Conservation (phyloP, 2,113 vertebrate genomes). For the Sander lucioperca region DNA sequence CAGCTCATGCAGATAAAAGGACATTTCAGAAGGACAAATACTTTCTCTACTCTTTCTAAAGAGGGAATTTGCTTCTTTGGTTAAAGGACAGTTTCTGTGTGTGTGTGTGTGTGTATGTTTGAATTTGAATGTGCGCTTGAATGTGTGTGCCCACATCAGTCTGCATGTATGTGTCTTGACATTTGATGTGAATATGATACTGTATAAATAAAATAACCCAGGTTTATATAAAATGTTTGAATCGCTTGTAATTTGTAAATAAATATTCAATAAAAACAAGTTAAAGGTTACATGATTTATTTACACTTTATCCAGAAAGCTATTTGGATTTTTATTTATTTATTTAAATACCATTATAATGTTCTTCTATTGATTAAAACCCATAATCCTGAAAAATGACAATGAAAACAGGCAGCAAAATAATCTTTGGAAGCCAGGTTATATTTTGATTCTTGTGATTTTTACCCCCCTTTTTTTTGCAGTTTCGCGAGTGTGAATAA, state of each 20-base stretch:
- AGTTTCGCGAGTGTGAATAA: background rate
- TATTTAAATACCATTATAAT: conserved; percentile 9
- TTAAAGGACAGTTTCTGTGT: conserved; percentile 51
- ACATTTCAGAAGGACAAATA: conserved; percentile 49
- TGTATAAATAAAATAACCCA: conserved; percentile 67
- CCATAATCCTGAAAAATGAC: background rate
- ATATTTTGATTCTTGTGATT: conserved; percentile 12
- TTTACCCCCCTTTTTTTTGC: background rate
- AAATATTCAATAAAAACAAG: background rate
- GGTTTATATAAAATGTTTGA: conserved; percentile 59
- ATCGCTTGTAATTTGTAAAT: conserved; percentile 3
- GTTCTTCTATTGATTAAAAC: conserved; percentile 13
- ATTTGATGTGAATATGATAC: conserved; percentile 64
- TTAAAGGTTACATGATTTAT: conserved; percentile 14
- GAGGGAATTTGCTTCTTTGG: background rate
- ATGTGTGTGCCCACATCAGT: conserved; percentile 36
- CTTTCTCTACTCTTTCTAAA: conserved; percentile 2
- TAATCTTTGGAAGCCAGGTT: background rate
- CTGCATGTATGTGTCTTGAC: conserved; percentile 64
- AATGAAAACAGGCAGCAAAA: background rate
- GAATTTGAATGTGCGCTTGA: conserved; percentile 12
- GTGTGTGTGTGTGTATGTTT: background rate
- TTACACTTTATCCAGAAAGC: background rate
- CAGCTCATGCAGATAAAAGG: conserved; percentile 39
- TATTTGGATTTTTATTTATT: background rate